Evolutionary conservation across 2,113 vertebrate species (phyloP), one percentile per base, ranked within the genome.

Genomic region (Brachyhypopomus occidentalis): DNA sequence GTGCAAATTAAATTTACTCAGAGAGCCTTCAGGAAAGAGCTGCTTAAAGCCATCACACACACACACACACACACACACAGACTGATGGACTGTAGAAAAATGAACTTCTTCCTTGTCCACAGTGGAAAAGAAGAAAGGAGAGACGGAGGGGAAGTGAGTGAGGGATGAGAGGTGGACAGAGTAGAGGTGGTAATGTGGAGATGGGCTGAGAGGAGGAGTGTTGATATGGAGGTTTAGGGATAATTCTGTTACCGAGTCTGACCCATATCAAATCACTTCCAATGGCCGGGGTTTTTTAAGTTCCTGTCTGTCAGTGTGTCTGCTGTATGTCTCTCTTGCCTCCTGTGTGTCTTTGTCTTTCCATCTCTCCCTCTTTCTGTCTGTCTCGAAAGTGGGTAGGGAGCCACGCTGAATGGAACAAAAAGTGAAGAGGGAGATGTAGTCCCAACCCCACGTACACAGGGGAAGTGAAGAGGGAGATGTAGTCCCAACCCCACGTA

Each of bases 1-100:
- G 94, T 94, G 94, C 97, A 97, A 96, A 98, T 99, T 95, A 93
- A 97, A 97, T 98, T 98, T 96, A 83, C 93, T 93, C 94, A 93
- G 93, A 96, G 93, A 96, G 95, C 96, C 96, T 95, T 95, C 95
- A 95, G 95, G 94, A 96, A 95, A 97, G 95, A 96, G 94, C 94
- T 95, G 95, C 94, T 94, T 94, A 94, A 95, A 93, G 95, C 77
- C 69, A 27, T 41, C 58, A 80, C 69, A 48, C 34, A 78, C 30
- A 58, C 64, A 45, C 59, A 75, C 19, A 63, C 74, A 48, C 30
- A n/a, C 27, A 17, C 56, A 80, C 70, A 38, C 64, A 20, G 34
- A 66, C 79, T 66, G 27, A 80, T 48, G 56, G 71, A 62, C 79
- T 81, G 72, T 34, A 17, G n/a, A 75, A 52, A 62, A 41, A 60